A percentile compares a stretch with the other conserved stretches of the same genome.
Evolutionary conservation across 2,113 vertebrate genomes (phyloP).

Genomic region (Elaphurus davidianus): DNA sequence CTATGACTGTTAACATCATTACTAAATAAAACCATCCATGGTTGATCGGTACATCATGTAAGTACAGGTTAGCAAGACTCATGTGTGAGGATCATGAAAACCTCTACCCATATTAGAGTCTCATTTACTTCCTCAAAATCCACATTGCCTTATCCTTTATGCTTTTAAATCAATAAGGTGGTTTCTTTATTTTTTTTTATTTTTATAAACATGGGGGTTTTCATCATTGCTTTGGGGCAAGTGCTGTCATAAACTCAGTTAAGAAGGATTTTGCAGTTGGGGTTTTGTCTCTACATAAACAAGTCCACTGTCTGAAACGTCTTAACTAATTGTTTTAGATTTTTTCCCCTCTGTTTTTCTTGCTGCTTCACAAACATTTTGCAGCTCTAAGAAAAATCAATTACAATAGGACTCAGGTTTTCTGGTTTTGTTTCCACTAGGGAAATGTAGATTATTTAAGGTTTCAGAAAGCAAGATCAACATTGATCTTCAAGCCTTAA

Average conservation of each 20-base stretch:
- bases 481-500: conserved; percentile 41
- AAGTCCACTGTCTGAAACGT: conserved; percentile 38
- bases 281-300: conserved; percentile 40
- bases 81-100: neutral
- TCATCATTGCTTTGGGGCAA: neutral
- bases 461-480: conserved; percentile 55
- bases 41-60: neutral
- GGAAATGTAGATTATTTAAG: conserved; percentile 47
- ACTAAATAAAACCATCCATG: neutral
- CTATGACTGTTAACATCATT: neutral
- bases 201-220: neutral
- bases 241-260: neutral
- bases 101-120: neutral
- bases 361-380: conserved; percentile 52
- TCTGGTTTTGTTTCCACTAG: conserved; percentile 36
- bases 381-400: conserved; percentile 59
- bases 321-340: conserved; percentile 54
- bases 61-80: neutral
- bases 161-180: neutral
- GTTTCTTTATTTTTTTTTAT: neutral
- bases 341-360: conserved; percentile 26
- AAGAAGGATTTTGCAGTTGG: conserved; percentile 25
- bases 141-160: conserved; percentile 5
- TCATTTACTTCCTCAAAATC: neutral
- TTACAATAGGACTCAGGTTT: conserved; percentile 34